Evolutionary conservation across 2,888 invertebrate species (phyloP).

Genomic region (Tetragnatha montana): DNA sequence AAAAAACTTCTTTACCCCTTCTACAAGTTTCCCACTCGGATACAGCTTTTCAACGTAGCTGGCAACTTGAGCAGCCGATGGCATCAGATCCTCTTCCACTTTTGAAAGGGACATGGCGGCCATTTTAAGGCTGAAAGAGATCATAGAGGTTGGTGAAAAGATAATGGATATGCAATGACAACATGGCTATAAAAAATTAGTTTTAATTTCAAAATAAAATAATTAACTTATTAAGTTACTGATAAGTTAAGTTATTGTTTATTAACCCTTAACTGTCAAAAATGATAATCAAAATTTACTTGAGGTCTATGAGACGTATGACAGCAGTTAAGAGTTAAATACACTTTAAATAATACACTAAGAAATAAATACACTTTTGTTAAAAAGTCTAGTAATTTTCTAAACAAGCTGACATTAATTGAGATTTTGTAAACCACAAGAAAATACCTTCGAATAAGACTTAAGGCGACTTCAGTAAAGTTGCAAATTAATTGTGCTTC

Average conservation of each 20-base stretch:
- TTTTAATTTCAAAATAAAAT: not conserved
- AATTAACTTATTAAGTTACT: slow-evolving; percentile 48
- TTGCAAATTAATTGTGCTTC: slow-evolving; percentile 85
- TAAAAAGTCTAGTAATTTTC: too few relatives aligned
- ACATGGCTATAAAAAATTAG: not conserved
- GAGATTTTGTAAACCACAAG: not conserved
- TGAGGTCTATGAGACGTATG: not conserved
- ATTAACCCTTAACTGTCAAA: too few relatives aligned
- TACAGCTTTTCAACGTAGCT: slow-evolving; percentile 84
- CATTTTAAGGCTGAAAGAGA: slow-evolving; percentile 78
- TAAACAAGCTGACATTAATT: too few relatives aligned
- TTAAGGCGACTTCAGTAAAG: slow-evolving; percentile 88
- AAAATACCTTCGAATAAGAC: slow-evolving; percentile 83
- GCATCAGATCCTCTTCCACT: slow-evolving; percentile 85
- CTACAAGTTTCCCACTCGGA: slow-evolving; percentile 87
- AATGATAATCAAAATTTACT: too few relatives aligned
- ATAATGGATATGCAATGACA: not conserved
- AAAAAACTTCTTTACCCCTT: slow-evolving; percentile 79
- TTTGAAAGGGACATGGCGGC: slow-evolving; percentile 83
- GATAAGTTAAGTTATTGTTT: too few relatives aligned
- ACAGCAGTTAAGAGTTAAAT: not conserved
- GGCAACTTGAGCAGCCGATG: slow-evolving; percentile 84
- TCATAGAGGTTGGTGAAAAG: not conserved
- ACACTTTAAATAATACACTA: slow-evolving; percentile 80
- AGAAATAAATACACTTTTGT: not conserved